phyloP scores from a whole-genome alignment of 2,113 vertebrate genomes.

The Machaerirhynchus nigripectus region DNA sequence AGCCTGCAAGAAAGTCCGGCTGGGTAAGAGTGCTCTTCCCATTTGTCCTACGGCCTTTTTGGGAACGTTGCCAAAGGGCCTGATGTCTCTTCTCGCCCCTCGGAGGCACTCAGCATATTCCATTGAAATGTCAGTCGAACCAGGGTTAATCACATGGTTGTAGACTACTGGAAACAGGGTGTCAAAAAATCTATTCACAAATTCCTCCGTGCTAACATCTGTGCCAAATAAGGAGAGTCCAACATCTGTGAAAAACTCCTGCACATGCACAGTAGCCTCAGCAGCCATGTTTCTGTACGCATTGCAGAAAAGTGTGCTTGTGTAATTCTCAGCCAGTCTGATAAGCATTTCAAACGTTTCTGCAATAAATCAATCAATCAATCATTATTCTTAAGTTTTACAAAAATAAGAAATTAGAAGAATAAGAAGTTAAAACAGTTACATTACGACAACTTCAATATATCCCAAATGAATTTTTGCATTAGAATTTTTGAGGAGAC shows the following conservation, averaged over 20 bases:
- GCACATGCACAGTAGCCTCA: conserved; percentile 59
- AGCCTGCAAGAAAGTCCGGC: conserved; percentile 82
- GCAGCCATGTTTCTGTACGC: conserved; percentile 74
- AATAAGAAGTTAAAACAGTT: background rate
- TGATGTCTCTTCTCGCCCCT: conserved; percentile 60
- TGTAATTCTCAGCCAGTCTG: conserved; percentile 84
- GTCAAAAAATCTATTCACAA: conserved; percentile 85
- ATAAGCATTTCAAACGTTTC: conserved; percentile 82
- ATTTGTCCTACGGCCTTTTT: conserved; percentile 71
- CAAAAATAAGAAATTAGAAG: background rate
- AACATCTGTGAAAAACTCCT: conserved; percentile 84
- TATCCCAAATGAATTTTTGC: background rate
- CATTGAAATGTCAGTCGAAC: conserved; percentile 59
- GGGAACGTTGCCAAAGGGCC: conserved; percentile 76
- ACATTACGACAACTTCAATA: background rate
- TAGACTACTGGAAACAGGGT: conserved; percentile 85
- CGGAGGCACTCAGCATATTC: conserved; percentile 80
- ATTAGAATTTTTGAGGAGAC: background rate
- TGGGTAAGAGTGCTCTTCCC: conserved; percentile 70
- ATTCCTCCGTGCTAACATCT: conserved; percentile 76
- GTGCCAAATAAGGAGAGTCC: conserved; percentile 85
- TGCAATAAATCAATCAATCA: conserved; percentile 50
- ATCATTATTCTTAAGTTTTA: background rate
- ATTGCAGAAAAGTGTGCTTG: conserved; percentile 73
- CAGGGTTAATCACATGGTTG: conserved; percentile 75